Evolutionary conservation across 1,140 invertebrate species (phyloP), one percentile per base, ranked within the genome.

Genomic region (Drosophila sucinea): DNA sequence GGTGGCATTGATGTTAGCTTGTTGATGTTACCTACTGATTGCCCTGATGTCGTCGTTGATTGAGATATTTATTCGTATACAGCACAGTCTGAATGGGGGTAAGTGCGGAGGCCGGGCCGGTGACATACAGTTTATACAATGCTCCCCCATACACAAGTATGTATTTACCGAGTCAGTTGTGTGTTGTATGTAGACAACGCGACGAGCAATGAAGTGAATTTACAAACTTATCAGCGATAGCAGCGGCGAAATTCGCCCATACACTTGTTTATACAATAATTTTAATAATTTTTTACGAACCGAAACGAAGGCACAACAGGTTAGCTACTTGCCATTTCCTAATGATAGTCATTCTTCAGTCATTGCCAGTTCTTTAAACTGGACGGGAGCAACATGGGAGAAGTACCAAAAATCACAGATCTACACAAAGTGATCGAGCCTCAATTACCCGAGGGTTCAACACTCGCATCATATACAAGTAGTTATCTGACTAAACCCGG

Each of bases 401-500:
- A 91, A 66, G 75, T 87, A 54, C 90, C 90, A 8, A 33, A 84
- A 74, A 90, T 91, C 11, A 71, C 38, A 5, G 75, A 91, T 61
- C 68, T 91, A 5, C 8, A 71, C 2, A 69, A 80, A 67, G 72
- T 92, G n/a, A 56, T 92, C 38, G 77, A 89, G 17, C 83, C 85
- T 10, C 64, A 83, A 51, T 63, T 92, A 30, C 60, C 73, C 1
- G 65, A 75, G 3, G 90, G 83, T n/a, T 73, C 38, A 3, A 77
- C 65, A 4, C 6, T 92, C 0, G 70, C 77, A 1, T 74, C 83
- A 0, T 92, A 92, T 23, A 51, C 55, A 17, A 81, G 77, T 55
- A 35, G 67, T 8, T 91, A 87, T 58, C 64, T 95, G 11, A 94
- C 94, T 4, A 92, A 93, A 54, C 92, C 93, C 0, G 94, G 94